Percentiles rank a stretch among this genome's conserved stretches.
These are phyloP conservation scores for Sebastes minor DNA, from an alignment of 2,797 vertebrate genomes.

Conservation along the genomic window DNA sequence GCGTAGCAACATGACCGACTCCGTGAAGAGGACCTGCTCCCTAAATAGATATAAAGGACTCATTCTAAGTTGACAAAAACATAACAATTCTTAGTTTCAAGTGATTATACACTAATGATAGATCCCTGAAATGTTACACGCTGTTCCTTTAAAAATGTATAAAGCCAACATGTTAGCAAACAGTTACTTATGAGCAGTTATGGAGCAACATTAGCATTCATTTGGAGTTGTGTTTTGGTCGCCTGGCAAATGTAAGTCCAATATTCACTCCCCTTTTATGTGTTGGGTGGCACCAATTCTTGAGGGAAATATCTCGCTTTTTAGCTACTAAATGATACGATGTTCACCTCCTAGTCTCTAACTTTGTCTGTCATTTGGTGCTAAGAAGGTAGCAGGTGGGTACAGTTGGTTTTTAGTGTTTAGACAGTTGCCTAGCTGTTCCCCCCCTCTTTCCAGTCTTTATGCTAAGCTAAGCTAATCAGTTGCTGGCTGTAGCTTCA, in stretches of 20 bases:
- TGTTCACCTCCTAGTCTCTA: accelerated
- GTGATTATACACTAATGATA: no score
- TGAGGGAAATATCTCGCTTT: background rate
- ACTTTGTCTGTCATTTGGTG: background rate
- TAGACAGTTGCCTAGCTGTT: no score
- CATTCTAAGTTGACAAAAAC: no score
- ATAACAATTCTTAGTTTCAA: accelerated
- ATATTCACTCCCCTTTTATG: background rate
- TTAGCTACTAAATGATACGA: background rate
- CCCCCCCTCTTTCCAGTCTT: background rate
- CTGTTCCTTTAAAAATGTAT: no score
- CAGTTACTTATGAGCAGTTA: background rate
- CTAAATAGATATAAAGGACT: no score
- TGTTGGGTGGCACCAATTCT: background rate
- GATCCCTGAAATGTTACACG: no score
- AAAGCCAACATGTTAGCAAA: background rate
- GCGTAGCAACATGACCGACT: accelerated
- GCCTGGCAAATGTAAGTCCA: background rate
- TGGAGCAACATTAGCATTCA: background rate
- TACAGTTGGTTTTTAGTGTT: no score
- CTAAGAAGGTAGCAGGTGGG: background rate
- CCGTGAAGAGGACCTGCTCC: no score
- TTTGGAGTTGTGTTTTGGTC: background rate
- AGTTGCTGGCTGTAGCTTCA: background rate
- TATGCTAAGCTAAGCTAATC: background rate